Conservation (phyloP, 1,140 invertebrate genomes). For the Polypedilum vanderplanki region DNA sequence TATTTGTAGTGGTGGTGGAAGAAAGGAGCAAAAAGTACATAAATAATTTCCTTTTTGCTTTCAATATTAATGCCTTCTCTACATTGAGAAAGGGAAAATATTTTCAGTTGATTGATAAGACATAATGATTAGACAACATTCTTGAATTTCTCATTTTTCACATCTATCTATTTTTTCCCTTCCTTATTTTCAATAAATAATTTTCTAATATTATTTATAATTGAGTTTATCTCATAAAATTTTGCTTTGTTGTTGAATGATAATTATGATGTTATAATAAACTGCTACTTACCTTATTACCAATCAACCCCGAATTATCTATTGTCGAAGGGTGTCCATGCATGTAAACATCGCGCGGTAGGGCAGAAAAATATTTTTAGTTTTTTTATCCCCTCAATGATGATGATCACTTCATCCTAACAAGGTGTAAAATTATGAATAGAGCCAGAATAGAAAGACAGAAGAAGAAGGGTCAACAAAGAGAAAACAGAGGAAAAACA, state of each 20-base stretch:
- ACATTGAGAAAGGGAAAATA: neutral
- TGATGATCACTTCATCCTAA: neutral
- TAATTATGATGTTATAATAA: neutral
- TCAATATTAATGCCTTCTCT: constrained; percentile 11
- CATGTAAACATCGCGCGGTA: constrained; percentile 16
- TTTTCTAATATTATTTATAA: neutral
- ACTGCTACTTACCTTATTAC: constrained; percentile 3
- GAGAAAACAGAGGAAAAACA: neutral
- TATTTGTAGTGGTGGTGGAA: too few species aligned
- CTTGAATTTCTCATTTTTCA: constrained; percentile 14
- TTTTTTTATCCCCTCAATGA: neutral
- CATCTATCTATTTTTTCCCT: neutral
- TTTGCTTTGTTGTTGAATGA: constrained; percentile 10
- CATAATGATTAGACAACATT: constrained; percentile 19
- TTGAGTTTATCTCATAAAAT: neutral
- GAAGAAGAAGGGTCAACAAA: neutral
- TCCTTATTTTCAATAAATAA: neutral
- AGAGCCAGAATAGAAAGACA: neutral
- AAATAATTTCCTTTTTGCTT: neutral
- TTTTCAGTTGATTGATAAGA: constrained; percentile 19
- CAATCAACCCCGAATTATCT: neutral
- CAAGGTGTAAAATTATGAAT: constrained; percentile 18
- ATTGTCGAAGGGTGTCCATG: constrained; percentile 16
- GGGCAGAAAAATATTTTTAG: neutral
- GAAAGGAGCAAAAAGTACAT: neutral